Evolutionary conservation across 2,888 invertebrate genomes (phyloP).

Genomic region (Ormyrus thymus): DNA sequence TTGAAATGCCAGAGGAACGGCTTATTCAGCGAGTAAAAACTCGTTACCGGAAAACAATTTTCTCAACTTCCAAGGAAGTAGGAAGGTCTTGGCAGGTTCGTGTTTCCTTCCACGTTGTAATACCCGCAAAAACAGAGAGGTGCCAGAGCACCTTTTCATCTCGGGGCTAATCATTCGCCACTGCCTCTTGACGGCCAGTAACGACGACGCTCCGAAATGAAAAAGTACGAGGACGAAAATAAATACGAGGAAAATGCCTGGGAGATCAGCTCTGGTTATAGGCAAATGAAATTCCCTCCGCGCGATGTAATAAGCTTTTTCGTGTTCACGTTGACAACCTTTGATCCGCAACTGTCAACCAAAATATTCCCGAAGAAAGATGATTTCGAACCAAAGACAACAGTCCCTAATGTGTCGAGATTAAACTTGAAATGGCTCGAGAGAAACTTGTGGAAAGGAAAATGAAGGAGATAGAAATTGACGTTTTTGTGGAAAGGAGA

Average conservation of each 20-base stretch:
- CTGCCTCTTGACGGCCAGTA: neutral
- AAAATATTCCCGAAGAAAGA: neutral
- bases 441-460: neutral
- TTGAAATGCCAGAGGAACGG: slow-evolving; percentile 3
- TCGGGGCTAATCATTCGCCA: slow-evolving; percentile 17
- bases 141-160: slow-evolving; percentile 6
- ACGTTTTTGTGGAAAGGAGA: too few relatives aligned
- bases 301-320: neutral
- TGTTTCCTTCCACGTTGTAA: neutral
- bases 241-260: neutral
- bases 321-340: neutral
- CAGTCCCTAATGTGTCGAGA: neutral
- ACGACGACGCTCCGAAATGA: neutral
- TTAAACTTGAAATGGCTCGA: neutral
- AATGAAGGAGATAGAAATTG: too few relatives aligned
- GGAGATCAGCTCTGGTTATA: neutral
- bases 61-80: neutral
- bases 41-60: slow-evolving; percentile 15
- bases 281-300: neutral
- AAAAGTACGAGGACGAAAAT: neutral
- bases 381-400: neutral
- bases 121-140: neutral
- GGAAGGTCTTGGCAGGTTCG: neutral
- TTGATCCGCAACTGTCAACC: neutral
- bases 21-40: slow-evolving; percentile 7